Evolutionary conservation across 2,888 invertebrate species (phyloP).

Genomic region (Epiblema foenella): DNA sequence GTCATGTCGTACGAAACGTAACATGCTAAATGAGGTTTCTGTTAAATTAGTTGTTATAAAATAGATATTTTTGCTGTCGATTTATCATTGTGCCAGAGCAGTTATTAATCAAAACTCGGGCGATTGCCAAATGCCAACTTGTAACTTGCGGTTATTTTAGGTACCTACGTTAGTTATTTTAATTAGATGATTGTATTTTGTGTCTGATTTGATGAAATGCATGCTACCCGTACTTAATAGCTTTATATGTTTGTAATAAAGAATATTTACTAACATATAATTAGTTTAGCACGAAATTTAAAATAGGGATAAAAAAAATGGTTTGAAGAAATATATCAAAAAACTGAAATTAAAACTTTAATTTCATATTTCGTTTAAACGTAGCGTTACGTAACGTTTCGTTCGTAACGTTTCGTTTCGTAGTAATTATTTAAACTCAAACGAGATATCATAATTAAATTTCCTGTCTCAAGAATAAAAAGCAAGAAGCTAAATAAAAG

Average conservation of each 20-base stretch:
- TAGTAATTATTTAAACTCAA: too few relatives aligned
- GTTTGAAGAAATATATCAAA: too few relatives aligned
- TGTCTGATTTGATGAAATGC: conserved; percentile 26
- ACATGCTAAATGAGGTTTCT: conserved; percentile 45
- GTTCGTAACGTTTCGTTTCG: too few relatives aligned
- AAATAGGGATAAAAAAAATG: too few relatives aligned
- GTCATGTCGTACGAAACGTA: conserved; percentile 27
- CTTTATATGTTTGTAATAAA: neutral
- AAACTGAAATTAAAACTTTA: too few relatives aligned
- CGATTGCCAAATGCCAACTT: conserved; percentile 77
- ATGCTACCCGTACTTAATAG: neutral
- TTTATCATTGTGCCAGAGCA: conserved; percentile 70
- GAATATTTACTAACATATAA: neutral
- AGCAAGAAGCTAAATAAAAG: conserved; percentile 4
- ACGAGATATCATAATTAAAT: neutral
- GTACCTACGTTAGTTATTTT: conserved; percentile 51
- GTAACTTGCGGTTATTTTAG: conserved; percentile 72
- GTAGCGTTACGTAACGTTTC: too few relatives aligned
- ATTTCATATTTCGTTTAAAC: too few relatives aligned
- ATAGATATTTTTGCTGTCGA: conserved; percentile 73
- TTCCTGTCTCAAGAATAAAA: neutral
- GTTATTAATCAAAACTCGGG: conserved; percentile 67
- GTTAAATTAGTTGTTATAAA: conserved; percentile 50
- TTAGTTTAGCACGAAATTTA: neutral
- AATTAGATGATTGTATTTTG: conserved; percentile 28